These are phyloP conservation scores for Nansenia antarctica DNA, from an alignment of 2,113 vertebrate species.

Conservation along the genomic window DNA sequence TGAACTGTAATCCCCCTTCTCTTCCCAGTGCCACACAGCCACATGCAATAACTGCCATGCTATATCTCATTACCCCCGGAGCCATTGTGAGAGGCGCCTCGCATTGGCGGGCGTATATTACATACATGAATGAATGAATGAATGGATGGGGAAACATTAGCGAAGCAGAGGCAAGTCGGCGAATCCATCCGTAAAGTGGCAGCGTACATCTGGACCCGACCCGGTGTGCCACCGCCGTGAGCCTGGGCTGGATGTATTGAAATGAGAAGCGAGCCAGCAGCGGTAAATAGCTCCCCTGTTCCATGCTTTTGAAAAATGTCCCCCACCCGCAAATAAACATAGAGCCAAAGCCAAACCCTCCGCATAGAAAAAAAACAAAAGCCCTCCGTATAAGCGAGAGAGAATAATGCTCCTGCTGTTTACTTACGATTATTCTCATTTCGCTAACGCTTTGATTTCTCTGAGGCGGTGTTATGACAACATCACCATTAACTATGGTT, in stretches of 20 bases:
- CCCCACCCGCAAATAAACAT: no score
- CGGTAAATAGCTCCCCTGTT: background rate
- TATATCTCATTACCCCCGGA: slow-evolving; percentile 47
- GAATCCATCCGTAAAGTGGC: background rate
- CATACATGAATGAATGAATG: slow-evolving; percentile 22
- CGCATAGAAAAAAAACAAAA: no score
- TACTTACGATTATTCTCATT: background rate
- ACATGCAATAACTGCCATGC: slow-evolving; percentile 41
- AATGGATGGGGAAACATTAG: background rate
- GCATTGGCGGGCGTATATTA: no score
- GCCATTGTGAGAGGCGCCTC: slow-evolving; percentile 34
- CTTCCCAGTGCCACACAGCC: slow-evolving; percentile 42
- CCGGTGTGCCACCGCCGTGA: background rate
- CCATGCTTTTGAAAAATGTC: background rate
- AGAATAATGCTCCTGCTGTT: background rate
- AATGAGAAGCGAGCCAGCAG: background rate
- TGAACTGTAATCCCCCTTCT: slow-evolving; percentile 70
- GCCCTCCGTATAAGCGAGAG: no score
- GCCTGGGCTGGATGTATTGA: background rate
- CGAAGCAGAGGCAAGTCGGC: background rate
- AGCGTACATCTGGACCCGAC: background rate
- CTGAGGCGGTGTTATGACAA: background rate
- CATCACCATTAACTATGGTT: background rate
- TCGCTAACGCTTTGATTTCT: background rate
- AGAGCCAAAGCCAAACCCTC: no score